Conservation (phyloP, 2,113 vertebrate species). For the Scytalopus superciliaris region DNA sequence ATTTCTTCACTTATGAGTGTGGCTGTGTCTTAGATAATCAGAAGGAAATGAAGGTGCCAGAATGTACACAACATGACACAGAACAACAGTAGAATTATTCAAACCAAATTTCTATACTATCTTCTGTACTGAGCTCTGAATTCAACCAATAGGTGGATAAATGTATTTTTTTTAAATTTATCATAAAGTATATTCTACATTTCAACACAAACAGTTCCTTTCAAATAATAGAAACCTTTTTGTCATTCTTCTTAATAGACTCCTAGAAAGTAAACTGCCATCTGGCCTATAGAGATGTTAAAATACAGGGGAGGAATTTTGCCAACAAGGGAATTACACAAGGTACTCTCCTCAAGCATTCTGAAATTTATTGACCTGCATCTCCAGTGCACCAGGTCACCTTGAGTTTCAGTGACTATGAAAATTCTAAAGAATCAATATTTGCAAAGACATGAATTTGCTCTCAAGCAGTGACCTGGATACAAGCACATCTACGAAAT, state of each 20-base stretch:
- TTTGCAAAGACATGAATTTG: neutral
- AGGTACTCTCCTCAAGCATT: neutral
- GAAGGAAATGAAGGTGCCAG: neutral
- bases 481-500: neutral
- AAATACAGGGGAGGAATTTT: neutral
- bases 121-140: neutral
- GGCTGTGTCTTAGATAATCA: neutral
- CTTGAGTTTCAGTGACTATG: neutral
- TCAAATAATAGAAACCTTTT: neutral
- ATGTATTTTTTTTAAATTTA: neutral
- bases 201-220: neutral
- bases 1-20: neutral
- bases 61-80: neutral
- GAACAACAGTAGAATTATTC: neutral
- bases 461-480: neutral
- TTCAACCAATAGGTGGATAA: neutral
- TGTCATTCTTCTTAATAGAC: neutral
- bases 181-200: neutral
- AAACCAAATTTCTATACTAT: neutral
- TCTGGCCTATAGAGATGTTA: neutral
- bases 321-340: neutral
- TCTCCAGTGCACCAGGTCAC: neutral
- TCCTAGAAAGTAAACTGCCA: neutral
- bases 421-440: slow-evolving; percentile 16
- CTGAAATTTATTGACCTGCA: neutral